These are phyloP conservation scores for Saxidomus purpurata DNA, from an alignment of 1,140 invertebrate genomes.

Conservation along the genomic window DNA sequence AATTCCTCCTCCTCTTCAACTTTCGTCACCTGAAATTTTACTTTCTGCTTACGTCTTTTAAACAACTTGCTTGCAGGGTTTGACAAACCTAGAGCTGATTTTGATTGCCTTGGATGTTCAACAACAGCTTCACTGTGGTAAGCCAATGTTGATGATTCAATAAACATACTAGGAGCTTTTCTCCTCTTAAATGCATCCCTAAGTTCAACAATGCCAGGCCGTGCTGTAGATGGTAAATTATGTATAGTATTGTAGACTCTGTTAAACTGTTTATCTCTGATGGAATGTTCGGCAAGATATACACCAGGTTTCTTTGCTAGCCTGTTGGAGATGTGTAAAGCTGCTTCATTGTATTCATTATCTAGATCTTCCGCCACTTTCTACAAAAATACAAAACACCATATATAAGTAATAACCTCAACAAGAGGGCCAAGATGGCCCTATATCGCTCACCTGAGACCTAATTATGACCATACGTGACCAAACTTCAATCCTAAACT, in stretches of 20 bases:
- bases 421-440: too few species aligned
- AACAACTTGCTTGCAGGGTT: not conserved
- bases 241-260: slow-evolving; percentile 10
- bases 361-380: slow-evolving; percentile 16
- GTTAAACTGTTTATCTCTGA: not conserved
- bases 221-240: not conserved
- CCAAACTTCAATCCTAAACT: too few species aligned
- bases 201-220: not conserved
- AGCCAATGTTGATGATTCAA: not conserved
- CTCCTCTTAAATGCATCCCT: not conserved
- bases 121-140: not conserved
- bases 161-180: slow-evolving; percentile 17
- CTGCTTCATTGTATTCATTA: slow-evolving; percentile 28
- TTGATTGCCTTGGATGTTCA: not conserved
- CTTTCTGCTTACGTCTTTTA: slow-evolving; percentile 26
- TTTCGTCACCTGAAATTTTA: slow-evolving; percentile 44
- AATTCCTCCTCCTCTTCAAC: slow-evolving; percentile 48
- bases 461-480: too few species aligned
- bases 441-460: too few species aligned
- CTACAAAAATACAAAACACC: slow-evolving; percentile 11
- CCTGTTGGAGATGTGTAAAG: not conserved
- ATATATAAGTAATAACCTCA: too few species aligned
- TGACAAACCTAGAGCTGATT: not conserved
- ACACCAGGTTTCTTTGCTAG: not conserved
- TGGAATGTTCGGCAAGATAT: slow-evolving; percentile 6